Conservation (phyloP, 2,797 vertebrate species). For the Oreochromis mossambicus region DNA sequence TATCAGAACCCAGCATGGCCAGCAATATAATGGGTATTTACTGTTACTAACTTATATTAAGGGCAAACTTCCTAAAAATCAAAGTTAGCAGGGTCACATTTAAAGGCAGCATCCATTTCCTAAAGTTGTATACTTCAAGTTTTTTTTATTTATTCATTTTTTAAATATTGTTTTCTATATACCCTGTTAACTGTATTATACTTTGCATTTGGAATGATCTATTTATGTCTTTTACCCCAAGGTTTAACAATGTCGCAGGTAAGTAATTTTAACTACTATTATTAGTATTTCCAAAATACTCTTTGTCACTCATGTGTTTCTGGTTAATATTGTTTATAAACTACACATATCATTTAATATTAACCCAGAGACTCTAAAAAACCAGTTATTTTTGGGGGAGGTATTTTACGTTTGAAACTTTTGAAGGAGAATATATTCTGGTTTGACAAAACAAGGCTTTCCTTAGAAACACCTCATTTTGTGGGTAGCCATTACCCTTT, state of each 20-base stretch:
- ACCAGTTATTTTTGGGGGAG: not conserved
- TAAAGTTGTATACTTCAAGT: not conserved
- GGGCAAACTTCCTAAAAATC: constrained; percentile 32
- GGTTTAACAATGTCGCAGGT: not conserved
- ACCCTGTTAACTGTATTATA: not conserved
- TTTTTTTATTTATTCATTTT: rapidly evolving
- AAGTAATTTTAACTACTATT: not conserved
- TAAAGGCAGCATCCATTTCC: not conserved
- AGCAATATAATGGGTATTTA: constrained; percentile 60
- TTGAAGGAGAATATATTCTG: constrained; percentile 39
- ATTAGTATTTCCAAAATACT: not conserved
- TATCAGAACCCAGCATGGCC: constrained; percentile 31
- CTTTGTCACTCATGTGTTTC: not conserved
- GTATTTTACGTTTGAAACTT: constrained; percentile 52
- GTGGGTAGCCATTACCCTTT: constrained; percentile 64
- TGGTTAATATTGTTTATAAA: not conserved
- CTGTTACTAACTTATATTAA: constrained; percentile 25
- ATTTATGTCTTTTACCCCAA: not conserved
- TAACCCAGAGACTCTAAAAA: not conserved
- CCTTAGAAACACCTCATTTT: constrained; percentile 41
- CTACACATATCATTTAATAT: not conserved
- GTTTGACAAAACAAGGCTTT: constrained; percentile 47
- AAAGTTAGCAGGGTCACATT: not conserved
- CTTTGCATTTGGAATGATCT: not conserved
- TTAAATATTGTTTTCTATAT: not conserved